phyloP scores from a whole-genome alignment of 2,888 invertebrate species.

The Icerya purchasi region DNA sequence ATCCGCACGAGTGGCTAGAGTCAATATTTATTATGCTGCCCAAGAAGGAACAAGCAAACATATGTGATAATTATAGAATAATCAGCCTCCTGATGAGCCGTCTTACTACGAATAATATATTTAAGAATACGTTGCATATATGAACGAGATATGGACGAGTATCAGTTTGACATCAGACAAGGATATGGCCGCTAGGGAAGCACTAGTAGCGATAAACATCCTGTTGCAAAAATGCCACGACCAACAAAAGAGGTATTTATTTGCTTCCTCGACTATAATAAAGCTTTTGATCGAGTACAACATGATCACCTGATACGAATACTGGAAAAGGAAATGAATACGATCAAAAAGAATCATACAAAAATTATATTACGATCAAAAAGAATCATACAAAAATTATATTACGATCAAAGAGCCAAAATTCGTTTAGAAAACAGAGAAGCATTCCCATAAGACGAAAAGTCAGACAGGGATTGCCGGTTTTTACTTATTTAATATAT shows the following conservation, averaged over 20 bases:
- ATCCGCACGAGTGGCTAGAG: not conserved
- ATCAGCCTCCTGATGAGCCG: not conserved
- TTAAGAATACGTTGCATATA: not conserved
- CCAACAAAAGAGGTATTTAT: not conserved
- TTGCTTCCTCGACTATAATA: not conserved
- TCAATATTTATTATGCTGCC: too few relatives aligned
- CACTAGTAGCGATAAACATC: not conserved
- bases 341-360: not conserved
- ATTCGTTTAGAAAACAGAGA: not conserved
- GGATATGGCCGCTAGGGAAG: not conserved
- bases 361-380: not conserved
- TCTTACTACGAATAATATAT: not conserved
- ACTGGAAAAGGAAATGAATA: not conserved
- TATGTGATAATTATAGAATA: not conserved
- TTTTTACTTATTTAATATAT: not conserved
- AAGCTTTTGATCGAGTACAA: not conserved
- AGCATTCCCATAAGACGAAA: not conserved
- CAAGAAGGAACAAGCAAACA: not conserved
- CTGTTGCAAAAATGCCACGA: not conserved
- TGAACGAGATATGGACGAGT: not conserved
- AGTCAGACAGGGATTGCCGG: not conserved
- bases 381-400: not conserved
- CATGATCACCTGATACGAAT: not conserved
- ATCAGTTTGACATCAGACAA: not conserved
- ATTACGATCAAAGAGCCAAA: not conserved